Evolutionary conservation across 2,113 vertebrate species (phyloP).

Genomic region (Apteryx mantelli): DNA sequence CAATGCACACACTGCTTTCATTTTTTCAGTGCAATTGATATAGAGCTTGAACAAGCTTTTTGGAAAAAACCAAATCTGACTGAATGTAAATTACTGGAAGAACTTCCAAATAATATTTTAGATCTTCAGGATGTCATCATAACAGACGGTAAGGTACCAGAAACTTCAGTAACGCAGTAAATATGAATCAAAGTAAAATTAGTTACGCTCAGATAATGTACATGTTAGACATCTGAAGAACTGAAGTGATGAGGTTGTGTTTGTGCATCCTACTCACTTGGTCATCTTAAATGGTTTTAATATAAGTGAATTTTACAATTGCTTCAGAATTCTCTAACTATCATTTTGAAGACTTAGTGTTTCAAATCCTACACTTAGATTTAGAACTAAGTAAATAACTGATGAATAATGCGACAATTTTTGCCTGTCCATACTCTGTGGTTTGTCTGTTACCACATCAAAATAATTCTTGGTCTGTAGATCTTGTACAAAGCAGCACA

Average conservation of each 20-base stretch:
- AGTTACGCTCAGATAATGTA: background rate
- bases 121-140: constrained; percentile 80
- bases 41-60: constrained; percentile 57
- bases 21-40: constrained; percentile 69
- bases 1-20: background rate
- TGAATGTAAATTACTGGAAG: constrained; percentile 73
- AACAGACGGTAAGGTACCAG: constrained; percentile 79
- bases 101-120: constrained; percentile 76
- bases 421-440: background rate
- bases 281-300: background rate
- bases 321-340: background rate
- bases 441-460: background rate
- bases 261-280: background rate
- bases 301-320: background rate
- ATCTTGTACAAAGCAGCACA: background rate
- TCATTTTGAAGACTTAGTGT: background rate
- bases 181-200: background rate
- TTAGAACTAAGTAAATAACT: background rate
- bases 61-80: constrained; percentile 81
- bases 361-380: background rate
- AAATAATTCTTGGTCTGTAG: background rate
- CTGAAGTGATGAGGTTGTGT: background rate
- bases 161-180: background rate
- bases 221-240: background rate
- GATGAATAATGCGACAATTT: background rate